These are phyloP conservation scores for Catotricha subobsoleta DNA, from an alignment of 2,888 invertebrate genomes.

Conservation along the genomic window DNA sequence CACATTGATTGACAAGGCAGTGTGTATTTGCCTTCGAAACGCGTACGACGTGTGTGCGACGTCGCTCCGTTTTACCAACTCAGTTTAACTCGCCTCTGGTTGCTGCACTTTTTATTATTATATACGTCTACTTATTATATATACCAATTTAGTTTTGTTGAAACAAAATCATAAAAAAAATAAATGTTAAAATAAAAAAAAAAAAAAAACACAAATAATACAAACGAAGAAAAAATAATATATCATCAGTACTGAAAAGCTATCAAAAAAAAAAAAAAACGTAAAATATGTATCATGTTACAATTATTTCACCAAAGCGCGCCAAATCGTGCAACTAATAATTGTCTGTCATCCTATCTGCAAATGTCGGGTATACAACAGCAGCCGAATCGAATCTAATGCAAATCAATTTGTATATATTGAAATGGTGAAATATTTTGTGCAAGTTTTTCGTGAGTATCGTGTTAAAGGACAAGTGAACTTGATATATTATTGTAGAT, in stretches of 20 bases:
- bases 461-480: too few species aligned
- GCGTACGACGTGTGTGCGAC: constrained; percentile 28
- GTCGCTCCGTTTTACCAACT: constrained; percentile 10
- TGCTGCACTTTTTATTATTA: constrained; percentile 3
- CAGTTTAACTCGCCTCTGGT: constrained; percentile 2
- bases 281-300: constrained; percentile 1
- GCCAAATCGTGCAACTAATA: constrained; percentile 14
- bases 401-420: background rate
- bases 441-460: background rate
- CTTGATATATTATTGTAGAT: too few species aligned
- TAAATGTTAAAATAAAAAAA: background rate
- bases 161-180: too few species aligned
- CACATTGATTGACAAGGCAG: constrained; percentile 28
- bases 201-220: background rate
- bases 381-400: background rate
- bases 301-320: constrained; percentile 11
- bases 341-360: background rate
- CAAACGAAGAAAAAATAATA: too few species aligned
- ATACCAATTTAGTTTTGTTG: too few species aligned
- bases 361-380: constrained; percentile 1
- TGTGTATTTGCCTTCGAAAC: constrained; percentile 33
- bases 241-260: too few species aligned
- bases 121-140: constrained; percentile 2
- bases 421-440: background rate
- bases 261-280: background rate